Conservation (phyloP, 2,888 invertebrate species). For the Esperia sulphurella region DNA sequence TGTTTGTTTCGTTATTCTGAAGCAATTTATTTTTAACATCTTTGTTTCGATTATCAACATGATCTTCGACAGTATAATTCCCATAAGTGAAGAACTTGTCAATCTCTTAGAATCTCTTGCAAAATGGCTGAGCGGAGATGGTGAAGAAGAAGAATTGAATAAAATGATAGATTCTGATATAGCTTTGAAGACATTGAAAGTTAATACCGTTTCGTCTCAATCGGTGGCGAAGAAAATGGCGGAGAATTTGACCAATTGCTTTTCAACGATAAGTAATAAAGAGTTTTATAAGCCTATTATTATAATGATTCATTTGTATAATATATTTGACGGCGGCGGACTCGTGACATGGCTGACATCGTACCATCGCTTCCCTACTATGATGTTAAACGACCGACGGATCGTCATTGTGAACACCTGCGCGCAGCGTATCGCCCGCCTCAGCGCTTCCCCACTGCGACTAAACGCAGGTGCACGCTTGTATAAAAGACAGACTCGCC, state of each 20-base stretch:
- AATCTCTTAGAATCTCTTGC: constrained; percentile 57
- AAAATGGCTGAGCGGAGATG: constrained; percentile 76
- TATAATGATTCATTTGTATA: constrained; percentile 52
- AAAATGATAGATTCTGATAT: constrained; percentile 47
- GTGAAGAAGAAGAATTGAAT: constrained; percentile 53
- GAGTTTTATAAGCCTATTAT: constrained; percentile 54
- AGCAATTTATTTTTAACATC: too few relatives aligned
- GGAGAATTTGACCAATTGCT: background rate
- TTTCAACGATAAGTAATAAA: background rate
- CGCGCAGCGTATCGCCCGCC: too few relatives aligned
- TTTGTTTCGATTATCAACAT: constrained; percentile 13
- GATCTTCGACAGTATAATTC: constrained; percentile 31
- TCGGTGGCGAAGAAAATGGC: constrained; percentile 21
- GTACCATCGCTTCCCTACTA: too few relatives aligned
- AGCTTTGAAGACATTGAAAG: constrained; percentile 29
- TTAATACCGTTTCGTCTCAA: constrained; percentile 21
- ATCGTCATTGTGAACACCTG: too few relatives aligned
- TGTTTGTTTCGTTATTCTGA: too few relatives aligned
- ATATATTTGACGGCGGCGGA: too few relatives aligned
- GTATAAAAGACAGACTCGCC: too few relatives aligned
- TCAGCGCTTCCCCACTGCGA: too few relatives aligned
- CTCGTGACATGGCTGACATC: too few relatives aligned
- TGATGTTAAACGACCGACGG: too few relatives aligned
- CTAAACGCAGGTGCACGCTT: too few relatives aligned
- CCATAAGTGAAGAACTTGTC: constrained; percentile 57